Percentiles rank a stretch among this genome's conserved stretches.
phyloP scores from a whole-genome alignment of 2,797 vertebrate genomes.

The Sitta carolinensis region DNA sequence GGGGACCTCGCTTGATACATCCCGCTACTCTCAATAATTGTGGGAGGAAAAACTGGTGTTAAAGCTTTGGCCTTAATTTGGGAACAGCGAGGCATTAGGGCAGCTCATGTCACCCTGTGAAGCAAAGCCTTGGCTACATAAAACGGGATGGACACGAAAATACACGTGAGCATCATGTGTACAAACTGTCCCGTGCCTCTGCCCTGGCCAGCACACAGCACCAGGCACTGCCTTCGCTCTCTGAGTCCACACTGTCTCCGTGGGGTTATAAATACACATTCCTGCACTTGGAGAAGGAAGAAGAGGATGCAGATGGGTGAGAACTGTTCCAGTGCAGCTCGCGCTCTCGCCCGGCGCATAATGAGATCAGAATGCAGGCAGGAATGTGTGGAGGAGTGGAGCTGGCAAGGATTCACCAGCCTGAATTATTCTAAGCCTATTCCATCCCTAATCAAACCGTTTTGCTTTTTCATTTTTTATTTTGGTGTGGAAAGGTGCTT shows the following conservation, averaged over 20 bases:
- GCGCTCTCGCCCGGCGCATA: conserved; percentile 7
- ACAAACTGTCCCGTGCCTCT: accelerated
- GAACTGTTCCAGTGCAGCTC: conserved; percentile 57
- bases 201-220: background rate
- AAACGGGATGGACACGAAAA: background rate
- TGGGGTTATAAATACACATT: conserved; percentile 51
- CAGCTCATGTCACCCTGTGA: background rate
- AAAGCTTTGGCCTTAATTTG: background rate
- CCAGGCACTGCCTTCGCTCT: background rate
- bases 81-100: background rate
- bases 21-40: background rate
- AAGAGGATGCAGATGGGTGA: conserved; percentile 64
- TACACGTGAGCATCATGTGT: accelerated
- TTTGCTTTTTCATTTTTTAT: background rate
- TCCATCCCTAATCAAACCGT: conserved; percentile 29
- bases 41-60: background rate
- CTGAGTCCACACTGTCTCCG: background rate
- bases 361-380: conserved; percentile 65
- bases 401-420: conserved; percentile 64
- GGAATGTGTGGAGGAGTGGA: conserved; percentile 73
- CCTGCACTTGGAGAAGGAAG: conserved; percentile 29
- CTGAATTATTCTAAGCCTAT: conserved; percentile 54
- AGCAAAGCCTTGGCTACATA: background rate
- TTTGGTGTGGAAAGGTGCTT: background rate
- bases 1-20: background rate